Conservation (phyloP, 2,113 vertebrate genomes). For the Smithornis capensis region DNA sequence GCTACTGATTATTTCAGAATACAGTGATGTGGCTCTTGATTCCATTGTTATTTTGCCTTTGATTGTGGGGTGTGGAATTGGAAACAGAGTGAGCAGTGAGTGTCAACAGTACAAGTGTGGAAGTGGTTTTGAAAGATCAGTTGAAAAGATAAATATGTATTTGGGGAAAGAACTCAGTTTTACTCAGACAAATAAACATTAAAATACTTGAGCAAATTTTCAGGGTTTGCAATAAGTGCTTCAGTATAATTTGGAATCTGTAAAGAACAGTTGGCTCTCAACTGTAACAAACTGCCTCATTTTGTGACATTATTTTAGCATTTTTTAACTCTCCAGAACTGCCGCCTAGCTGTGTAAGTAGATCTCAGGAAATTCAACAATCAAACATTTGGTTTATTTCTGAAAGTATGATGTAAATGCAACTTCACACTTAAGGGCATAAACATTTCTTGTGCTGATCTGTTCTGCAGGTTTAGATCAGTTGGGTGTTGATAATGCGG, state of each 20-base stretch:
- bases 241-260: background rate
- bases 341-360: fast-evolving
- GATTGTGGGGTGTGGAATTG: background rate
- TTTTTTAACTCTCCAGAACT: background rate
- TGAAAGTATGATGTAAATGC: background rate
- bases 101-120: background rate
- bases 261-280: background rate
- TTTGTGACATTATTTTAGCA: background rate
- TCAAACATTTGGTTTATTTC: background rate
- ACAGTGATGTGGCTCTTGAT: background rate
- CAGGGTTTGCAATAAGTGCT: background rate
- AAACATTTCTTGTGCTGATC: background rate
- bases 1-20: background rate
- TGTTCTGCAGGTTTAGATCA: background rate
- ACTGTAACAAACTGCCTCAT: background rate
- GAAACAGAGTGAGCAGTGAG: background rate
- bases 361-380: background rate
- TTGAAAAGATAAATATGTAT: background rate
- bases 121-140: background rate
- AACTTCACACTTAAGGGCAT: fast-evolving
- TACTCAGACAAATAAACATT: background rate
- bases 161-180: background rate
- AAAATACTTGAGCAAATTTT: background rate
- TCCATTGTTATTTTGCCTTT: background rate
- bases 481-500: background rate